Evolutionary conservation across 2,888 invertebrate genomes (phyloP).

Genomic region (Pachymerium ferrugineum): DNA sequence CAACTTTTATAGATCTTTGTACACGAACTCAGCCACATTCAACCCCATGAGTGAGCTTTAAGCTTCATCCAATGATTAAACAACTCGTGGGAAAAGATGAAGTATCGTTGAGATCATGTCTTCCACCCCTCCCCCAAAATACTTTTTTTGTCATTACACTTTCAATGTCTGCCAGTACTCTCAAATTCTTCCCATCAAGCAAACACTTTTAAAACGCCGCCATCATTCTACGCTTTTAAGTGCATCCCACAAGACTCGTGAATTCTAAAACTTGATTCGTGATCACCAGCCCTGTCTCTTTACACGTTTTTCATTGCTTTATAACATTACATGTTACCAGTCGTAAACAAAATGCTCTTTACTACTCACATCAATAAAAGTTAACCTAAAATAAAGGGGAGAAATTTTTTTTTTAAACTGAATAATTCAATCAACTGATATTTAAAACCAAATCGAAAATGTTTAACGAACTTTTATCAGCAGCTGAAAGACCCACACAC

Average conservation of each 20-base stretch:
- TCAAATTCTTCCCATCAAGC: not conserved
- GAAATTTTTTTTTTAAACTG: too few relatives aligned
- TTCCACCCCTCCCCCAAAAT: not conserved
- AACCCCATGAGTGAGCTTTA: constrained; percentile 4
- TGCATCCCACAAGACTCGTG: constrained; percentile 1
- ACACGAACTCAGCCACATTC: not conserved
- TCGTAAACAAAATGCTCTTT: not conserved
- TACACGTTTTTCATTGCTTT: constrained; percentile 14
- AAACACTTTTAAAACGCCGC: not conserved
- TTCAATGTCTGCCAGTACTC: constrained; percentile 4
- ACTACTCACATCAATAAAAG: not conserved
- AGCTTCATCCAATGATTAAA: not conserved
- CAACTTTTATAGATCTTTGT: not conserved
- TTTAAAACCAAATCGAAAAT: too few relatives aligned
- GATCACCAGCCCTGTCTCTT: constrained; percentile 1
- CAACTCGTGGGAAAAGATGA: not conserved
- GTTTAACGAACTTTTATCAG: constrained; percentile 1
- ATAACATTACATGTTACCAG: not conserved
- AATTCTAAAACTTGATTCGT: constrained; percentile 4
- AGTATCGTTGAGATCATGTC: not conserved
- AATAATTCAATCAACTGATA: too few relatives aligned
- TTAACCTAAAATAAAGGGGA: not conserved
- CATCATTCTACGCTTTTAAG: constrained; percentile 7
- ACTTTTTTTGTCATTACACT: not conserved
- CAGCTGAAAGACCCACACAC: not conserved